Percentiles rank a stretch among this genome's conserved stretches.
Evolutionary conservation across 2,113 vertebrate species (phyloP).

Genomic region (Solea solea): DNA sequence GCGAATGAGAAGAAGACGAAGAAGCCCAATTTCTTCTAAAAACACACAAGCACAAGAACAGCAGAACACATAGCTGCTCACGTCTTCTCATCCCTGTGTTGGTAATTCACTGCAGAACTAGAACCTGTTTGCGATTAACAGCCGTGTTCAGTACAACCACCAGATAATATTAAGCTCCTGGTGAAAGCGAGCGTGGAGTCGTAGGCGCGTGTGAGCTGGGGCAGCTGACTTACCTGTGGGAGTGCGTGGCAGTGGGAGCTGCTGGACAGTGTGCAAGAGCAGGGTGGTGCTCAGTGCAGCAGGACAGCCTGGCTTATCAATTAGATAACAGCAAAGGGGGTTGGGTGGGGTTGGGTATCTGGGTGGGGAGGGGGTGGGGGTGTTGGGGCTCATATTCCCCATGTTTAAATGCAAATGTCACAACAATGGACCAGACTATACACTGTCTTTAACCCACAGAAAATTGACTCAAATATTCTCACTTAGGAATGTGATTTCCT

Average conservation of each 20-base stretch:
- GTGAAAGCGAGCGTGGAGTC: not conserved
- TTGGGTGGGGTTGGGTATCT: slow-evolving; percentile 20
- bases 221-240: slow-evolving; percentile 56
- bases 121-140: not conserved
- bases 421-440: slow-evolving; percentile 38
- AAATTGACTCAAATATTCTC: not conserved
- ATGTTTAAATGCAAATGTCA: slow-evolving; percentile 37
- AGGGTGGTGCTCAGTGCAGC: slow-evolving; percentile 42
- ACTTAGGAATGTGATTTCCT: not conserved
- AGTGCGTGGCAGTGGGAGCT: slow-evolving; percentile 7
- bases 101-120: not conserved
- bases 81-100: not conserved
- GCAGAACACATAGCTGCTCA: not conserved
- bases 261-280: slow-evolving; percentile 8
- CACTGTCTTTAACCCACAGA: not conserved
- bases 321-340: slow-evolving; percentile 53
- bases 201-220: not conserved
- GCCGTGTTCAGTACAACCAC: not conserved
- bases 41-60: not conserved
- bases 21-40: not conserved
- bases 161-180: not conserved
- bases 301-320: slow-evolving; percentile 51
- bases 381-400: slow-evolving; percentile 33
- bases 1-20: not conserved
- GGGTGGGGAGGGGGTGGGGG: slow-evolving; percentile 38